Conservation (phyloP, 2,113 vertebrate genomes). For the Toxotes jaculatrix region DNA sequence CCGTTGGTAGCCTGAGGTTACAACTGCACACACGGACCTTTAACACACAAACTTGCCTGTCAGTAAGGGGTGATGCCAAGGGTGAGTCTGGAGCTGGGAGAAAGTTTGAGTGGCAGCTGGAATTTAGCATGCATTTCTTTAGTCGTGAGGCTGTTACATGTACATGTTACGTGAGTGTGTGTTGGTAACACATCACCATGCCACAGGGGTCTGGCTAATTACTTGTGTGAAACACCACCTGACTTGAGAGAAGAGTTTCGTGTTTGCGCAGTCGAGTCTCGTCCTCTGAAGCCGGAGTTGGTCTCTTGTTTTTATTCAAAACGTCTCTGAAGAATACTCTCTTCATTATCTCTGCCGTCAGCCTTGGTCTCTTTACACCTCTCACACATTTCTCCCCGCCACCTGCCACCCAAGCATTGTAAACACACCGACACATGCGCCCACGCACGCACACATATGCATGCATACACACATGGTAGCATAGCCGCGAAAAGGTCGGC, state of each 20-base stretch:
- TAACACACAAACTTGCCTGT: conserved; percentile 36
- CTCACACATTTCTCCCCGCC: conserved; percentile 32
- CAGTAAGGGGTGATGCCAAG: background rate
- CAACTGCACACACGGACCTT: conserved; percentile 47
- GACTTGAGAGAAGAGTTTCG: conserved; percentile 17
- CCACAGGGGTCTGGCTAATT: conserved; percentile 23
- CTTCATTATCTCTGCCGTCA: conserved; percentile 25
- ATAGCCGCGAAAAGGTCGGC: conserved; percentile 68
- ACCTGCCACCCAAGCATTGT: conserved; percentile 39
- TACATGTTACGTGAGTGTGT: background rate
- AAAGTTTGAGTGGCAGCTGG: conserved; percentile 23
- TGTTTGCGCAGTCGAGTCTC: background rate
- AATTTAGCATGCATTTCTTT: conserved; percentile 14
- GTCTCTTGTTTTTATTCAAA: conserved; percentile 27
- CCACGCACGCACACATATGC: background rate
- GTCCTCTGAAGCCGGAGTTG: background rate
- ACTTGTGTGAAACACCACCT: conserved; percentile 20
- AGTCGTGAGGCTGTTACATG: background rate
- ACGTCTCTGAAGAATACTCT: conserved; percentile 40
- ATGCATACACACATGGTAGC: conserved; percentile 23
- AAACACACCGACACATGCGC: conserved; percentile 40
- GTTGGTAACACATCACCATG: conserved; percentile 21
- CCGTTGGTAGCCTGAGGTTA: conserved; percentile 38
- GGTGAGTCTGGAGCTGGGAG: background rate
- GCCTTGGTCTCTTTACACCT: conserved; percentile 37